Conservation (phyloP, 2,113 vertebrate genomes). For the Ciconia stormi region DNA sequence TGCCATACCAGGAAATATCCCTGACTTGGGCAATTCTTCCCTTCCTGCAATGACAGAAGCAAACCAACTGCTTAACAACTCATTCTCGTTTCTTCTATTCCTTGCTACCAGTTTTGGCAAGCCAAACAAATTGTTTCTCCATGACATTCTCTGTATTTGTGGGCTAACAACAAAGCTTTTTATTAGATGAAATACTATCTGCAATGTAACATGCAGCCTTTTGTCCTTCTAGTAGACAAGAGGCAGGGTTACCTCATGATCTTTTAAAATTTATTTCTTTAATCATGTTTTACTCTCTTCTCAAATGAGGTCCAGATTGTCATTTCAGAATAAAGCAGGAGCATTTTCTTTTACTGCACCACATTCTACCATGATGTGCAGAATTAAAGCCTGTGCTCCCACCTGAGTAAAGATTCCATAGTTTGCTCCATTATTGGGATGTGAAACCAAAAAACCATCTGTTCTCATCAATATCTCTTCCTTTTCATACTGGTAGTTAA, state of each 20-base stretch:
- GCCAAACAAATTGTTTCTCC: background rate
- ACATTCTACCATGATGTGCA: background rate
- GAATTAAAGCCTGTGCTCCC: background rate
- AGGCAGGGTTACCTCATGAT: background rate
- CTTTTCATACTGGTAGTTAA: background rate
- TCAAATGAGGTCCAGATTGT: background rate
- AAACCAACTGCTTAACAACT: background rate
- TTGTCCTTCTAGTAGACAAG: background rate
- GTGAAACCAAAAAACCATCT: background rate
- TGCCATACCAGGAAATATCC: conserved; percentile 34
- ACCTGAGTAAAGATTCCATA: background rate
- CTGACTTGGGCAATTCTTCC: background rate
- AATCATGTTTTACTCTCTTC: background rate
- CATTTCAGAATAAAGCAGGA: background rate
- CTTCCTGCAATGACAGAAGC: conserved; percentile 25
- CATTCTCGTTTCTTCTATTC: background rate
- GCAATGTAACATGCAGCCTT: background rate
- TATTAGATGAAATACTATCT: background rate
- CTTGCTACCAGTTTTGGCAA: conserved; percentile 6
- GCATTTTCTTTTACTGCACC: background rate
- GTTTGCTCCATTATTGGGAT: background rate
- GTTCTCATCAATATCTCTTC: background rate
- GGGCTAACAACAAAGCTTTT: background rate
- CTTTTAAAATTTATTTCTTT: background rate
- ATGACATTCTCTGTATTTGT: background rate